Base-by-base conservation (phyloP, 2,888 invertebrate genomes). In the Latrodectus elegans region DNA sequence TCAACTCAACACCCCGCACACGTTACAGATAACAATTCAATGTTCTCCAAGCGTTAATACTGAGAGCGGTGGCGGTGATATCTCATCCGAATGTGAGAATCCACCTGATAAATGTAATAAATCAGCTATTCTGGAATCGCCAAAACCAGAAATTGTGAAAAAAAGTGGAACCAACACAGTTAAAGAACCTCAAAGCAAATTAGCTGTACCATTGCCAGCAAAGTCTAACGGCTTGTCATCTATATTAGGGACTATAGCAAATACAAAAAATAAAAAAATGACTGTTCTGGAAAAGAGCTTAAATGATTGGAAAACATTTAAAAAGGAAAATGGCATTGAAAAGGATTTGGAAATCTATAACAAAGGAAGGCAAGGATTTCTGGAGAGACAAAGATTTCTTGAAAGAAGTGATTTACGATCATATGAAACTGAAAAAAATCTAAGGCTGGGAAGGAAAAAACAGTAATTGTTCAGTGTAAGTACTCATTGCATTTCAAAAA, bases 211-310 rank as follows among this genome's bases (percentile, higher is more conserved):
- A 0, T 4, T 52, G 10, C 65, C 26, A 22, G 53, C 11, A 53
- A 26, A 11, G n/a, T 17, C 70, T 91, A 91, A 92, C 85, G 90
- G 92, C 77, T 90, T 91, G n/a, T 91, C 91, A 3, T 90, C 91
- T 4, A 90, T 91, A 17, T 90, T 90, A 64, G 76, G 82, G 55
- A n/a, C n/a, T 79, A 71, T 84, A 38, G 89, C 17, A 11, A 79
- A 78, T 15, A 98, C 22, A 22, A 22, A 97, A 92, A 97, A 96
- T 92, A 95, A 95, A 90, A 97, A 97, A 93, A 94, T 98, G 79
- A 96, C 96, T 72, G 96, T 97, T 0, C 92, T 99, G 90, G 97
- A 98, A 91, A 99, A 98, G 92, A 96, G 97, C 0, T 97, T 97
- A 92, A 93, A 97, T 68, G 99, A 99, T 92, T 99, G 99, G 99